Evolutionary conservation across 1,140 invertebrate species (phyloP), one percentile per base, ranked within the genome.

Genomic region (Drosophila gunungcola): DNA sequence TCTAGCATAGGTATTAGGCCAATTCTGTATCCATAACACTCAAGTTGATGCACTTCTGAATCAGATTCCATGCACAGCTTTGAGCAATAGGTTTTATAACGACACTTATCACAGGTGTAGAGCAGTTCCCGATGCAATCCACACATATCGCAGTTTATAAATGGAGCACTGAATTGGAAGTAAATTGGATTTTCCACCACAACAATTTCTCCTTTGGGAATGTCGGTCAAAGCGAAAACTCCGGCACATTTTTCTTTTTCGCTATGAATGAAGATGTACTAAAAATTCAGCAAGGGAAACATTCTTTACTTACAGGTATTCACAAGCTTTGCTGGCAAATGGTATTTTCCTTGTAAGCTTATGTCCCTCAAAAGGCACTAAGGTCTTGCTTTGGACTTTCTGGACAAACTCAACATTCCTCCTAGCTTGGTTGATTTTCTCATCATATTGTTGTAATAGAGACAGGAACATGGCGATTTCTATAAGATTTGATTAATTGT

Each of bases 1-100:
- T 82, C 74, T 11, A 82, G 41, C 68, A 83, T 69, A n/a, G 55
- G 80, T 64, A 82, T 62, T 4, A 82, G 2, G 6, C 74, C 80
- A 64, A 83, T 74, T 49, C 49, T 48, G 25, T 57, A 83, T 5
- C 68, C 75, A 45, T 46, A 34, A 3, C 80, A 82, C 34, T 82
- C 80, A 51, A 13, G 7, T 34, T 48, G 4, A 9, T 82, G 80
- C 1, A 25, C 36, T 11, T 25, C 34, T 10, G 12, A 36, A 54
- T 82, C 80, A 1, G 13, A 12, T 2, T 61, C 12, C n/a, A 69
- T 60, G 6, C 80, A 82, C n/a, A 7, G 3, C 25, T 45, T 25
- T 2, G 75, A 74, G 11, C 80, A 82, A 21, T 82, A 82, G 1
- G 68, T 46, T 11, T 46, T 83, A 7, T 61, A 78, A 3, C 75